Evolutionary conservation across 2,888 invertebrate genomes (phyloP).

Genomic region (Temnothorax rugatulus): DNA sequence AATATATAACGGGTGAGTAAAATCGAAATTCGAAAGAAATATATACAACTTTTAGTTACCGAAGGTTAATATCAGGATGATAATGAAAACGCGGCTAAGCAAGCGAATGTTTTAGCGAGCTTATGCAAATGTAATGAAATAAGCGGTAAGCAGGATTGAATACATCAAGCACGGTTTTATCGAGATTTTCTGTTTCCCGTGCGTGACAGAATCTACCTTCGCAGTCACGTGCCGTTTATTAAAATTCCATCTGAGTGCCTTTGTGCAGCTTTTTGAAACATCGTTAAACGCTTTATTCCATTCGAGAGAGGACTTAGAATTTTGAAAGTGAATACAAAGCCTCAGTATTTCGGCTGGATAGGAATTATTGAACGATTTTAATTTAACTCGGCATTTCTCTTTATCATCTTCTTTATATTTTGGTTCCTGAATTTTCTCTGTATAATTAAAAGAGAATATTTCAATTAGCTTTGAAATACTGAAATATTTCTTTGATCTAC

Average conservation of each 20-base stretch:
- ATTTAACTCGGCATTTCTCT: background rate
- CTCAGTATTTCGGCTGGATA: background rate
- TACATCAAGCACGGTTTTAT: conserved; percentile 11
- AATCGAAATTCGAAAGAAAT: background rate
- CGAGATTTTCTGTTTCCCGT: conserved; percentile 46
- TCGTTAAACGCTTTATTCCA: conserved; percentile 28
- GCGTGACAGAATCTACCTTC: conserved; percentile 42
- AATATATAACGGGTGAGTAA: background rate
- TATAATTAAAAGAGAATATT: conserved; percentile 26
- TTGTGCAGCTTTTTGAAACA: conserved; percentile 40
- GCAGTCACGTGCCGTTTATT: conserved; percentile 48
- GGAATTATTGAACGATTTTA: conserved; percentile 1
- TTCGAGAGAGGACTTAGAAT: conserved; percentile 7
- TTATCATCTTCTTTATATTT: background rate
- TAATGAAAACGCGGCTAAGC: background rate
- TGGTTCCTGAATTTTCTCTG: background rate
- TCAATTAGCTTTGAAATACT: background rate
- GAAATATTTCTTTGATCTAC: background rate
- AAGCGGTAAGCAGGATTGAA: conserved; percentile 11
- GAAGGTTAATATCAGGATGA: conserved; percentile 7
- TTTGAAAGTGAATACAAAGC: conserved; percentile 4
- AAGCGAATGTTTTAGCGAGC: background rate
- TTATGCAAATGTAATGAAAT: conserved; percentile 24
- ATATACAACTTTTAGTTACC: background rate
- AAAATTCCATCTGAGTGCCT: conserved; percentile 42